Base-by-base conservation (phyloP, 2,113 vertebrate genomes). In the Hyperopisus bebe region DNA sequence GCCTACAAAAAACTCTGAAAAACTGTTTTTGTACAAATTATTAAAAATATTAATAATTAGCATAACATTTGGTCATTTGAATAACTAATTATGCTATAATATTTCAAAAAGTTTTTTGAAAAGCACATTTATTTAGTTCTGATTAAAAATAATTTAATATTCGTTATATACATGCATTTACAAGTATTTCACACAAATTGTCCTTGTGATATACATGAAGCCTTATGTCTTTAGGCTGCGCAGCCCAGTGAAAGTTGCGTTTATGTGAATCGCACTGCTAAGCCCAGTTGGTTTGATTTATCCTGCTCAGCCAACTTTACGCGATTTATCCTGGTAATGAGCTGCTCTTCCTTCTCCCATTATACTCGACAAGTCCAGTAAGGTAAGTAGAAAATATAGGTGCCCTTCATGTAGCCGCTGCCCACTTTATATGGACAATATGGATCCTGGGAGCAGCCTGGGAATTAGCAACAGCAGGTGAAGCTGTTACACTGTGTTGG, bases 21-120 rank as follows among this genome's bases (percentile, higher is more conserved):
- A 55, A 42, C 35, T 24, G 35, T 47, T 83, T 21, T 77, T 51
- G 35, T 58, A 55, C 53, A 39, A 27, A 42, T 5, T n/a, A 10
- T 15, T 42, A 58, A 5, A 24, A 46, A 46, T 17, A 83, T 58
- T 50, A 39, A 83, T 90, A 84, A 90, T 84, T 87, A 82, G 24
- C 44, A 77, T 82, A 83, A 83, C n/a, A 77, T 82, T 82, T 82
- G 3, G 84, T 88, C 74, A 83, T 83, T 90, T 90, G 70, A 90
- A 42, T 82, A 83, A 84, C 47, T 83, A 74, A 90, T 82, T 84
- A 24, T 35, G 27, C 55, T 42, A 58, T 55, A 90, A 88, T 83
- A 66, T 80, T 82, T 88, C 51, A 90, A 88, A 39, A 55, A 15
- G 50, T 90, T 90, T 88, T 88, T 70, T n/a, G 31, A 77, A 80